Conservation (phyloP, 2,797 vertebrate species). For the Halcyon chelicuti region DNA sequence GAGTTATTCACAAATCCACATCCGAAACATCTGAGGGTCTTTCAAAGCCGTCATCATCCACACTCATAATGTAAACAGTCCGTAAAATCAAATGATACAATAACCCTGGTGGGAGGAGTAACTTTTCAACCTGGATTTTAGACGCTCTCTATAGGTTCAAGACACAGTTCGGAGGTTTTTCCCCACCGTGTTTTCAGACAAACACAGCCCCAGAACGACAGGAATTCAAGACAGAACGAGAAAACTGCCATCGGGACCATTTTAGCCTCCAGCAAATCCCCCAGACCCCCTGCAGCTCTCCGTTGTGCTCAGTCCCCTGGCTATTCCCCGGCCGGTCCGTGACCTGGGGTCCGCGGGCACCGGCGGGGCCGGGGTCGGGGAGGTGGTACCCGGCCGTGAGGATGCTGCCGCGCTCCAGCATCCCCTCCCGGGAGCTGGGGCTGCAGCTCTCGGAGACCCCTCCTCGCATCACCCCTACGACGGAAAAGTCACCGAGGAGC, state of each 20-base stretch:
- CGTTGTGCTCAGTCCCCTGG: neutral
- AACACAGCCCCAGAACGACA: neutral
- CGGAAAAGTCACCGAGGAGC: neutral
- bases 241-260: neutral
- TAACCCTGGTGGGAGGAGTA: neutral
- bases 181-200: neutral
- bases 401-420: neutral
- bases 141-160: neutral
- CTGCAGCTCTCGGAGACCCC: neutral
- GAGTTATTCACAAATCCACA: neutral
- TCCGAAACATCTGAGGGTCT: neutral
- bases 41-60: neutral
- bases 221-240: neutral
- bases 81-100: neutral
- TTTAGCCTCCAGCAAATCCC: neutral
- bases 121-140: constrained; percentile 20
- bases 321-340: neutral
- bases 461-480: neutral
- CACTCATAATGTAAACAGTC: neutral
- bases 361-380: neutral
- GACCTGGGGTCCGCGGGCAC: neutral
- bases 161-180: neutral
- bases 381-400: neutral
- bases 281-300: neutral
- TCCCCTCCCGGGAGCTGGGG: neutral